These are phyloP conservation scores for Pollenia griseotomentosa DNA, from an alignment of 2,888 invertebrate species.

Conservation along the genomic window DNA sequence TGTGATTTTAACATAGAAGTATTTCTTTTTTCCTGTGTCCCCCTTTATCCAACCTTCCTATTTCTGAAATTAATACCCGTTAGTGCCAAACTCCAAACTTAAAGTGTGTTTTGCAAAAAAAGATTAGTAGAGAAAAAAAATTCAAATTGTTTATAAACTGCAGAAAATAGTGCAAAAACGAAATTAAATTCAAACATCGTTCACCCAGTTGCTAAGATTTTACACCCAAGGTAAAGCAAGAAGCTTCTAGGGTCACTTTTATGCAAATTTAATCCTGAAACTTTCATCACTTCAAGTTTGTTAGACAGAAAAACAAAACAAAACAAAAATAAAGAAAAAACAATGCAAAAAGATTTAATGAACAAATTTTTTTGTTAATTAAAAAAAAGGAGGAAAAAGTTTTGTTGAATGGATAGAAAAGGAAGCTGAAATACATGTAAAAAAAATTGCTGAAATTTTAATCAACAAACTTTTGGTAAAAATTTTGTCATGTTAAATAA, in stretches of 20 bases:
- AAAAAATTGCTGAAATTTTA: conserved; percentile 32
- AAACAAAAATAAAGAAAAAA: conserved; percentile 17
- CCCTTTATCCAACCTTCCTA: background rate
- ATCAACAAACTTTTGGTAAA: conserved; percentile 40
- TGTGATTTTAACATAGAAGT: too few relatives aligned
- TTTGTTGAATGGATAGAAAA: conserved; percentile 29
- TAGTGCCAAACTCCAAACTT: conserved; percentile 57
- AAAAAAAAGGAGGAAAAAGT: conserved; percentile 41
- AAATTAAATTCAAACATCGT: conserved; percentile 38
- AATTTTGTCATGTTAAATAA: conserved; percentile 6
- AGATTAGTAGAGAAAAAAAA: conserved; percentile 53
- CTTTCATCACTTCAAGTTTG: conserved; percentile 62
- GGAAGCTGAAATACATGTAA: background rate
- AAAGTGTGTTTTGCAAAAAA: conserved; percentile 41
- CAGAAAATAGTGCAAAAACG: conserved; percentile 31
- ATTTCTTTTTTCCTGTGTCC: too few relatives aligned
- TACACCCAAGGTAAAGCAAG: background rate
- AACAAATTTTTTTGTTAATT: conserved; percentile 55
- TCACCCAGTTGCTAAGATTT: background rate
- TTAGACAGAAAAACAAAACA: conserved; percentile 37
- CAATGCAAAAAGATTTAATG: conserved; percentile 48
- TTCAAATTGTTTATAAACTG: conserved; percentile 67
- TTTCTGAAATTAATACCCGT: background rate
- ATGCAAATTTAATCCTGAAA: conserved; percentile 69
- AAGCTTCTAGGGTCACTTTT: conserved; percentile 62